phyloP scores from a whole-genome alignment of 2,888 invertebrate species.

The Allolobophora icterica region DNA sequence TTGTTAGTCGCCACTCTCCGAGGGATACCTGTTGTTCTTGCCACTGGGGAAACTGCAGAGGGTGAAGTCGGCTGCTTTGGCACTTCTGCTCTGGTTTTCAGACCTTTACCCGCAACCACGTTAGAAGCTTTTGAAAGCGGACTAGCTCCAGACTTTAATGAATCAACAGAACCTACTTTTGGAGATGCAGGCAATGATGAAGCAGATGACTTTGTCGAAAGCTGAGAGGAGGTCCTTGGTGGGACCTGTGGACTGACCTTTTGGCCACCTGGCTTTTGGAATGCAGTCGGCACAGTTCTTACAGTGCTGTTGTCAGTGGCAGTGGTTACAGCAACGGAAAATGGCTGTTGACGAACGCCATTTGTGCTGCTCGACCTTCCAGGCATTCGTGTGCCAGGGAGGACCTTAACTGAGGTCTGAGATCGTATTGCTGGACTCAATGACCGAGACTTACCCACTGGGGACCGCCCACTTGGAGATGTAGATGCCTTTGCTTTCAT shows the following conservation, averaged over 20 bases:
- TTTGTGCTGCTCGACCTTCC: background rate
- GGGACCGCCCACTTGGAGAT: conserved; percentile 8
- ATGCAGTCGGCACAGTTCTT: background rate
- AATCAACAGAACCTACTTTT: background rate
- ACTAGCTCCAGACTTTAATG: background rate
- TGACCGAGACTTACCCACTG: background rate
- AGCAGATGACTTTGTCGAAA: background rate
- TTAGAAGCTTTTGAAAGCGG: background rate
- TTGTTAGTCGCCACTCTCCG: conserved; percentile 23
- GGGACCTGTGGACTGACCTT: conserved; percentile 5
- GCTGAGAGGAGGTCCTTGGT: conserved; percentile 9
- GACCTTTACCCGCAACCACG: background rate
- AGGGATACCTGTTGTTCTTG: background rate
- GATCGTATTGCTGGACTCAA: background rate
- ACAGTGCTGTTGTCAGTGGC: too few relatives aligned
- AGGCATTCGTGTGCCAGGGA: background rate
- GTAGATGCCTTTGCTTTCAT: background rate
- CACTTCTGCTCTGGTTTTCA: background rate
- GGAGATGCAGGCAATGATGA: background rate
- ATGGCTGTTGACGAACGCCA: background rate
- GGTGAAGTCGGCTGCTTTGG: conserved; percentile 18
- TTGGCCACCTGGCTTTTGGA: background rate
- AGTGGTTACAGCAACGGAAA: background rate
- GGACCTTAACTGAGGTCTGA: background rate
- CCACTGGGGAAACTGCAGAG: background rate